These are phyloP conservation scores for Zosterops hypoxanthus DNA, from an alignment of 2,113 vertebrate species.

Conservation along the genomic window DNA sequence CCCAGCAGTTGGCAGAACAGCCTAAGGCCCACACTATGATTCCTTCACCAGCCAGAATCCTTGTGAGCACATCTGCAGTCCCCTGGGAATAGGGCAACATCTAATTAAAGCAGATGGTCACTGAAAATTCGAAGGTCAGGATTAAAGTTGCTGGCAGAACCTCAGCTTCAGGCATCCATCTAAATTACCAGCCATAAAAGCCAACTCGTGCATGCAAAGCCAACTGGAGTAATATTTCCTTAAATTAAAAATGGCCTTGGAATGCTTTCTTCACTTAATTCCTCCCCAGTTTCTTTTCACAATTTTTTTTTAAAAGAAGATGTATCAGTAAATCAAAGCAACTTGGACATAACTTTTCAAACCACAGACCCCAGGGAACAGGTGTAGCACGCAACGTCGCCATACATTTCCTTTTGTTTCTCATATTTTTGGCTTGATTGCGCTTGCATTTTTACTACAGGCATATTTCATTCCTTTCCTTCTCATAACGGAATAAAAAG, in stretches of 20 bases:
- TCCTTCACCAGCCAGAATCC: neutral
- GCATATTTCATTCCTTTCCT: neutral
- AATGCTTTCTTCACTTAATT: neutral
- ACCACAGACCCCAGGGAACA: neutral
- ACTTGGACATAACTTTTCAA: neutral
- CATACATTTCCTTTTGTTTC: neutral
- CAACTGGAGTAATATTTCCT: neutral
- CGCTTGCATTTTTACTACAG: neutral
- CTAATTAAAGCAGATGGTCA: neutral
- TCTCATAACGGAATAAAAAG: neutral
- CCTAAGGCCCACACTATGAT: neutral
- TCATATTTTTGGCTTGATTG: neutral
- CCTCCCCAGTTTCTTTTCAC: neutral
- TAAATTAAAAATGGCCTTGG: neutral
- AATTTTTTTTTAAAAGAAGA: neutral
- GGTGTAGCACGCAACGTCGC: accelerated
- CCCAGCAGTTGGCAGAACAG: neutral
- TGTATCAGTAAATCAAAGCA: neutral
- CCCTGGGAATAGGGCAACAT: neutral
- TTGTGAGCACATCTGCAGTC: neutral
- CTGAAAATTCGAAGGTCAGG: constrained; percentile 4
- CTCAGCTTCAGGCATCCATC: neutral
- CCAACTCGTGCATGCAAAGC: neutral
- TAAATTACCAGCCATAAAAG: neutral
- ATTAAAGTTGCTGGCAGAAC: neutral